These are phyloP conservation scores for Xiphophorus couchianus DNA, from an alignment of 2,113 vertebrate species.

Conservation along the genomic window DNA sequence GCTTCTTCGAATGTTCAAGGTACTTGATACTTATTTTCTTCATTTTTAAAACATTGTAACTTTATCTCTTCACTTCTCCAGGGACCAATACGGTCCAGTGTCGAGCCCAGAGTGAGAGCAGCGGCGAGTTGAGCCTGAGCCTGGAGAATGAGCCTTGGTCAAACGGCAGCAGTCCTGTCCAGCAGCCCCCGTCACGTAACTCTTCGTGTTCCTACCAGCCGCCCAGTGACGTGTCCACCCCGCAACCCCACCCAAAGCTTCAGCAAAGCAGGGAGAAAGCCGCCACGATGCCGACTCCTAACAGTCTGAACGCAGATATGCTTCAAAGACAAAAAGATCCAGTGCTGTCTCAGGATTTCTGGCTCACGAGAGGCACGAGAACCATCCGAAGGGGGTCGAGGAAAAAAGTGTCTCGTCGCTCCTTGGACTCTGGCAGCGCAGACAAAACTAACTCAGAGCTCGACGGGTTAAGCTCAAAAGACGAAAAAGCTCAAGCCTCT, in stretches of 20 bases:
- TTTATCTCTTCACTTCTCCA: constrained; percentile 22
- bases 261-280: constrained; percentile 58
- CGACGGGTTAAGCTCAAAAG: constrained; percentile 62
- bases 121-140: constrained; percentile 89
- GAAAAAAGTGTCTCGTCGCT: constrained; percentile 50
- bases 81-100: constrained; percentile 83
- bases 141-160: constrained; percentile 90
- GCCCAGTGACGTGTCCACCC: constrained; percentile 75
- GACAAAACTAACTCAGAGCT: constrained; percentile 77
- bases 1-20: neutral
- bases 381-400: constrained; percentile 80
- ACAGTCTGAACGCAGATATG: constrained; percentile 14
- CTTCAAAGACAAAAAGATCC: constrained; percentile 79
- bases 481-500: constrained; percentile 72
- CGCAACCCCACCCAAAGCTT: constrained; percentile 47
- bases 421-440: constrained; percentile 69
- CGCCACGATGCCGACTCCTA: constrained; percentile 4
- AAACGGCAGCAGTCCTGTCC: constrained; percentile 89
- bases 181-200: constrained; percentile 79
- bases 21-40: no score
- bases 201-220: constrained; percentile 82
- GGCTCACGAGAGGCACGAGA: constrained; percentile 81
- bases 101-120: constrained; percentile 93
- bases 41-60: neutral
- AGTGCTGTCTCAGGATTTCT: constrained; percentile 78